Evolutionary conservation across 2,797 vertebrate species (phyloP).

Genomic region (Periophthalmus magnuspinnatus): DNA sequence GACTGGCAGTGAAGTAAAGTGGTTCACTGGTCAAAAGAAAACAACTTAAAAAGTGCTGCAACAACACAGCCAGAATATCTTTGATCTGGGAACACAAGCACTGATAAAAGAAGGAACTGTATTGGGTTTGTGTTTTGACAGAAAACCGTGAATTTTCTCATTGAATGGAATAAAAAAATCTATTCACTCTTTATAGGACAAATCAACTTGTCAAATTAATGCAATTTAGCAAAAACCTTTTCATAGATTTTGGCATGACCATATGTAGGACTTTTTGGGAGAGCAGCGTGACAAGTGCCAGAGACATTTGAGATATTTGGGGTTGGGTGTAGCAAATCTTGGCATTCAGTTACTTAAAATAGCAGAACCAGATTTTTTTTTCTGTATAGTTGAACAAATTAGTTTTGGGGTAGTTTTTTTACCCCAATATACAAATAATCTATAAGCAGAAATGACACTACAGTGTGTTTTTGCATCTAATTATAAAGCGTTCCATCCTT

Average conservation of each 20-base stretch:
- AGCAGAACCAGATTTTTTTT: no score
- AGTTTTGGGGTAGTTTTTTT: no score
- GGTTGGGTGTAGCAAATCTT: no score
- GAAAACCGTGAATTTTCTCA: background rate
- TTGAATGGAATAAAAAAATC: background rate
- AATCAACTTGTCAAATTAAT: background rate
- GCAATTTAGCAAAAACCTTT: background rate
- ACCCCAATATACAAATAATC: no score
- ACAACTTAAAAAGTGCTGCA: conserved; percentile 42
- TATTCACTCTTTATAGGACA: no score
- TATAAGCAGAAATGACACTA: no score
- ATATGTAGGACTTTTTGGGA: background rate
- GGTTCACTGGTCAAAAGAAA: background rate
- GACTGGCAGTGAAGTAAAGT: background rate
- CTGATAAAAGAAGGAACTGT: background rate
- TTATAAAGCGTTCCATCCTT: no score
- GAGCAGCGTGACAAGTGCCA: no score
- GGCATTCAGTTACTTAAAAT: no score
- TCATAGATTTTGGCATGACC: background rate
- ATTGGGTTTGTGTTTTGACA: background rate
- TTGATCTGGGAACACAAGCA: background rate
- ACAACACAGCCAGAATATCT: background rate
- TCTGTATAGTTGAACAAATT: no score
- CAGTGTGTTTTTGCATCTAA: no score
- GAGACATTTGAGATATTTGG: no score